phyloP scores from a whole-genome alignment of 2,888 invertebrate species.

The Dynastes hyllus region DNA sequence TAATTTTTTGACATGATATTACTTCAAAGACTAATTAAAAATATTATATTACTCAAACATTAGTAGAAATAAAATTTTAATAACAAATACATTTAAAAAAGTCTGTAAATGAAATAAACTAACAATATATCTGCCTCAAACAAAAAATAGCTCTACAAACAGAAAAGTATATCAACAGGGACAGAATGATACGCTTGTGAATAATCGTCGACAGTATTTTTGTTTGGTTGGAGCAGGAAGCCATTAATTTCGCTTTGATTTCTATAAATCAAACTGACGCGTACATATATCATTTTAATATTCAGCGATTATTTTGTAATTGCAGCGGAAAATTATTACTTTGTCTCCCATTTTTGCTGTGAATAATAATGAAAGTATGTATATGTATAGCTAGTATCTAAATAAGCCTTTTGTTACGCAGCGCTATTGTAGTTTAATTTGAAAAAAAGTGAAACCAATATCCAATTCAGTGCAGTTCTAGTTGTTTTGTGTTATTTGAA shows the following conservation, averaged over 20 bases:
- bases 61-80: too few relatives aligned
- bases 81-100: too few relatives aligned
- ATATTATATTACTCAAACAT: too few relatives aligned
- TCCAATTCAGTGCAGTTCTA: background rate
- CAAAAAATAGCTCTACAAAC: background rate
- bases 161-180: background rate
- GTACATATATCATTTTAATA: conserved; percentile 45
- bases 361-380: conserved; percentile 4
- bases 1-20: too few relatives aligned
- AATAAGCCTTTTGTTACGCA: background rate
- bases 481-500: background rate
- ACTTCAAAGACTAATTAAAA: too few relatives aligned
- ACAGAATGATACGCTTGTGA: conserved; percentile 24
- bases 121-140: too few relatives aligned
- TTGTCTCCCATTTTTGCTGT: background rate
- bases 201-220: conserved; percentile 36
- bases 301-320: conserved; percentile 41
- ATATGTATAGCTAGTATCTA: too few relatives aligned
- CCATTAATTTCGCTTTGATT: conserved; percentile 46
- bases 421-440: background rate
- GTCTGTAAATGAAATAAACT: too few relatives aligned
- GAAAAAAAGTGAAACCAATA: background rate
- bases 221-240: conserved; percentile 30
- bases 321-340: conserved; percentile 34
- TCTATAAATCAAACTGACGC: conserved; percentile 43